A percentile compares a stretch with the other conserved stretches of the same genome.
phyloP scores from a whole-genome alignment of 2,888 invertebrate species.

The Erebia epiphron region DNA sequence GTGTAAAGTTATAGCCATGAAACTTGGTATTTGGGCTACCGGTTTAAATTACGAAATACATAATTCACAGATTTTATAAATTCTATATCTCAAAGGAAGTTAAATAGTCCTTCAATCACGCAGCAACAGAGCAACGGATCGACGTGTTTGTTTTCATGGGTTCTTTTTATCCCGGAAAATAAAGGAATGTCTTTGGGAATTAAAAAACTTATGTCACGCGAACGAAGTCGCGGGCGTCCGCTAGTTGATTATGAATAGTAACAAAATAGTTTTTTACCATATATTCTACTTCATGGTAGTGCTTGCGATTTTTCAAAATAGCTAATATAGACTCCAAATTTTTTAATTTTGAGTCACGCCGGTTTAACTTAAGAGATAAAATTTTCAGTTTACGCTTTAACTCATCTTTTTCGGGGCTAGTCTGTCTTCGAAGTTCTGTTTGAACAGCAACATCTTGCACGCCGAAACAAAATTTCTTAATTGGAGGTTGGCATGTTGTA shows the following conservation, averaged over 20 bases:
- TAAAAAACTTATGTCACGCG: no score
- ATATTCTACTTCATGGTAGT: conserved; percentile 14
- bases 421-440: background rate
- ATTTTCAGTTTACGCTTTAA: conserved; percentile 17
- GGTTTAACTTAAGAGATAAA: conserved; percentile 16
- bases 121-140: no score
- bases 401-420: conserved; percentile 9
- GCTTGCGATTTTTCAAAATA: conserved; percentile 20
- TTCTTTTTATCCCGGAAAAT: no score
- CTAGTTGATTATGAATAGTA: conserved; percentile 10
- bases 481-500: conserved; percentile 14
- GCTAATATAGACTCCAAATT: conserved; percentile 18
- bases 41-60: no score
- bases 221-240: no score
- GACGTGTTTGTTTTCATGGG: no score
- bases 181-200: no score
- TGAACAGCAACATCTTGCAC: conserved; percentile 11
- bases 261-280: conserved; percentile 13
- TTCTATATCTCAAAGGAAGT: no score
- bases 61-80: no score
- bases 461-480: conserved; percentile 16
- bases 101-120: no score
- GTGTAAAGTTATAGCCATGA: no score
- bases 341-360: conserved; percentile 21
- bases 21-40: no score